A percentile compares a stretch with the other conserved stretches of the same genome.
These are phyloP conservation scores for Lethrus apterus DNA, from an alignment of 1,140 invertebrate genomes.

Conservation along the genomic window DNA sequence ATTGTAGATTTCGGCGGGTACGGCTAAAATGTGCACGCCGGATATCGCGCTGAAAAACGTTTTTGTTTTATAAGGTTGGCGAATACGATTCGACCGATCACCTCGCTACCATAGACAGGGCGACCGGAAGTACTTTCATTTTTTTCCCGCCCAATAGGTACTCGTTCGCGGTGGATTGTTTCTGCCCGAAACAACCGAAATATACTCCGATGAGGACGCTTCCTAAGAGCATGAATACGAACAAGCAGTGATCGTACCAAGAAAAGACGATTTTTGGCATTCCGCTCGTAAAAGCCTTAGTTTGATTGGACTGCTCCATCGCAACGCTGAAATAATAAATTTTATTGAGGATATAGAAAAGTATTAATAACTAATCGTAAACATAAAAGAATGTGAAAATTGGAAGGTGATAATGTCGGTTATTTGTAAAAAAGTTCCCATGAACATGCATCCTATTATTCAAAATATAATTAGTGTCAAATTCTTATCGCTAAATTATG, in stretches of 20 bases:
- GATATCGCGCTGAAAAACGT: slow-evolving; percentile 64
- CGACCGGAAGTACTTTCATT: slow-evolving; percentile 21
- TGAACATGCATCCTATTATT: neutral
- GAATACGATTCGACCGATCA: too few relatives aligned
- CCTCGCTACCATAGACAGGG: slow-evolving; percentile 21
- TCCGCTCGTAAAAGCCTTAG: neutral
- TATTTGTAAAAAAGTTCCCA: neutral
- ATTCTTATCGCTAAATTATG: too few relatives aligned
- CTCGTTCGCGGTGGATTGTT: slow-evolving; percentile 62
- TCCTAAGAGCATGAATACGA: slow-evolving; percentile 52
- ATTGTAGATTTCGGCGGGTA: slow-evolving; percentile 71
- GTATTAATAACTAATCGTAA: neutral
- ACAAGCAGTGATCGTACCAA: slow-evolving; percentile 56
- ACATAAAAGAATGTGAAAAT: too few relatives aligned
- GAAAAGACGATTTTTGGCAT: slow-evolving; percentile 17
- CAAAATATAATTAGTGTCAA: too few relatives aligned
- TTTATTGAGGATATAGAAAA: neutral
- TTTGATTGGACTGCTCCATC: neutral
- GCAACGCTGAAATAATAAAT: neutral
- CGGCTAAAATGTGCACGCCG: slow-evolving; percentile 70
- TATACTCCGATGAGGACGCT: slow-evolving; percentile 68
- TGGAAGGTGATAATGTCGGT: too few relatives aligned
- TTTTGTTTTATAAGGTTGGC: too few relatives aligned
- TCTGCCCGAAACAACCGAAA: slow-evolving; percentile 64
- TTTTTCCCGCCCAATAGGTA: slow-evolving; percentile 64